Base-by-base conservation (phyloP, 2,888 invertebrate genomes). In the Macrophya alboannulata region DNA sequence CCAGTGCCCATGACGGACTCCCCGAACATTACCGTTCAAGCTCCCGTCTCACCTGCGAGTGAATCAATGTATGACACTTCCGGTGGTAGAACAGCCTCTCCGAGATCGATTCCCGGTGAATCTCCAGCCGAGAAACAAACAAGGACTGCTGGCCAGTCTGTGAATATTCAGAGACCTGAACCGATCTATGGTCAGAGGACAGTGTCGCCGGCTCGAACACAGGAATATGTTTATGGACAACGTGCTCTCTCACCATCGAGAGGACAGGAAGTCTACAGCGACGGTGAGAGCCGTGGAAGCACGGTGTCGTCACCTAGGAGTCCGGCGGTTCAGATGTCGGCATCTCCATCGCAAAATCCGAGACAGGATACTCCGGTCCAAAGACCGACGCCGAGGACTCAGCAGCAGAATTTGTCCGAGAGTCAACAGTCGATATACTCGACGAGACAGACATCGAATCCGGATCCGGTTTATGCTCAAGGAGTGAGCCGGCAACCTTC, bases 1-100 rank as follows among this genome's bases (percentile, higher is more conserved):
- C 92, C 92, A 0, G 87, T 92, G 9, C 91, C 89, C 4, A 91
- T 92, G 84, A 89, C 89, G 4, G 91, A 90, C 84, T 90, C 91
- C 4, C 90, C 91, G 6, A 90, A 90, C 88, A 85, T 21, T 71
- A 86, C 55, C 21, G 25, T 79, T 40, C 79, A 79, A 37, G 21
- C 72, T 65, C 12, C 65, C 15, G 55, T 65, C 48, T 40, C 68
- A 37, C 40, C 77, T 1, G 68, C 82, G n/a, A 43, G 25, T 21
- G 71, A 68, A 37, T 51, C 72, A 31, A 25, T 85, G 9, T 72
- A 85, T 45, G 43, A 51, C 2, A 51, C 77, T 25, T 85, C 86
- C n/a, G 74, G 81, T 10, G 85, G 77, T 55, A 86, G 87, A 31
- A 45, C 88, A 10, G 45, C 87, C 76, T 87, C 88, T 0, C 88